Base-by-base conservation (phyloP, 1,140 invertebrate species). In the Acromyrmex echinatior region DNA sequence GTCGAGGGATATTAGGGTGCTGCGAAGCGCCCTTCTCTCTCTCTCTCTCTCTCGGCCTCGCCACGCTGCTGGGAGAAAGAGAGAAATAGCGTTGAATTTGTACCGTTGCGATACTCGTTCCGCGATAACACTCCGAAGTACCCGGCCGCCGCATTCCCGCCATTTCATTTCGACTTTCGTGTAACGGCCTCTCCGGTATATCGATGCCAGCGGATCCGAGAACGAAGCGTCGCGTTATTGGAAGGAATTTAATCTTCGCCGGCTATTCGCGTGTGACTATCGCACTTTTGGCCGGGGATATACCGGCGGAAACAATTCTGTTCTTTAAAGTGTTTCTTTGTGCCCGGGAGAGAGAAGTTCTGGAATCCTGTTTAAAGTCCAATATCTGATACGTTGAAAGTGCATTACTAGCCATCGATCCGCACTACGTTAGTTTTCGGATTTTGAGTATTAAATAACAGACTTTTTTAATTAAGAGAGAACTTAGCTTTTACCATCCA, bases 121-220 rank as follows among this genome's bases (percentile, higher is more conserved):
- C 91, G 87, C 88, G 91, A 92, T 90, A 91, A 90, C 90, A 81
- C 65, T 58, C 65, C 88, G 71, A 63, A 89, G 77, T 87, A 84
- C 77, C 88, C 65, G 77, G 77, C 87, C 81, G 88, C 90, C 56
- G 90, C 92, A 92, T 93, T 92, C 92, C 90, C 80, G 87, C 73
- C 91, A 86, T 93, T 92, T 93, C 92, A 93, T 93, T 93, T 92
- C 88, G 90, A 71, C 89, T 53, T 87, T 74, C 49, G 58, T 85
- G 85, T 73, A 81, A 82, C 70, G 65, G 56, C 68, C 28, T 77
- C n/a, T 21, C 65, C 39, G 66, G 56, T 84, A 84, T 87, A 90
- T 90, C 89, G 89, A 90, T 90, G 73, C 88, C 79, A 25, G 14
- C 45, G 12, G 56, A 76, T 51, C 12, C 71, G 76, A 53, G 12